These are phyloP conservation scores for Beroe forskalii DNA, from an alignment of 37 sponge, comb jelly and placozoan species.

Conservation along the genomic window DNA sequence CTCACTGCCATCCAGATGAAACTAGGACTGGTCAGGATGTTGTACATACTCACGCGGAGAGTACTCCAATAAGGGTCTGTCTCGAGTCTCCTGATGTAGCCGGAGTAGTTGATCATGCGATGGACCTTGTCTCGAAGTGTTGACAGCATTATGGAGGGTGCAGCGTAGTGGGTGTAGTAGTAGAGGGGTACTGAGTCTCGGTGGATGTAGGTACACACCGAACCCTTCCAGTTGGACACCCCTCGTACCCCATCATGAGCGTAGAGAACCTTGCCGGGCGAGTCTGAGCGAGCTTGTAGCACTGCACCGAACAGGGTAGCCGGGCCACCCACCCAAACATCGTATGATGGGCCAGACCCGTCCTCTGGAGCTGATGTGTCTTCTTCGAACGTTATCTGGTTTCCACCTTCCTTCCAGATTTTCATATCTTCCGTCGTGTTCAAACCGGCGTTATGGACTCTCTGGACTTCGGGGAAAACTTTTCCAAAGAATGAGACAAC, in stretches of 20 bases:
- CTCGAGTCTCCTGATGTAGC: neutral
- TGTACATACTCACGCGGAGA: neutral
- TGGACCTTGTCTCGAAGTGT: neutral
- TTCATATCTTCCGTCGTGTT: conserved; percentile 25
- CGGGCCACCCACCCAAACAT: conserved; percentile 48
- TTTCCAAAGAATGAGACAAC: neutral
- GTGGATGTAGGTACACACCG: neutral
- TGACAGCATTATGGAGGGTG: neutral
- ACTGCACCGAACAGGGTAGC: conserved; percentile 28
- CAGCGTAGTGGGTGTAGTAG: conserved; percentile 19
- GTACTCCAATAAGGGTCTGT: neutral
- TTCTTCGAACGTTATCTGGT: neutral
- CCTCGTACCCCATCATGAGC: conserved; percentile 38
- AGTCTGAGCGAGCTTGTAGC: neutral
- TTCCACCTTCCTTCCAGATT: neutral
- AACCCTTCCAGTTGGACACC: conserved; percentile 53
- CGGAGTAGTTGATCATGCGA: neutral
- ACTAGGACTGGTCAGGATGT: neutral
- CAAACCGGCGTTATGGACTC: neutral
- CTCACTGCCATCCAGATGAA: neutral
- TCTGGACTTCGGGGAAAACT: conserved; percentile 52
- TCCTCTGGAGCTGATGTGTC: neutral
- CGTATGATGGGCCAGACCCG: neutral
- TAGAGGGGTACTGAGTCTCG: neutral
- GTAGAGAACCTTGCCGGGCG: neutral